phyloP scores from a whole-genome alignment of 2,113 vertebrate genomes.

The Colossoma macropomum region DNA sequence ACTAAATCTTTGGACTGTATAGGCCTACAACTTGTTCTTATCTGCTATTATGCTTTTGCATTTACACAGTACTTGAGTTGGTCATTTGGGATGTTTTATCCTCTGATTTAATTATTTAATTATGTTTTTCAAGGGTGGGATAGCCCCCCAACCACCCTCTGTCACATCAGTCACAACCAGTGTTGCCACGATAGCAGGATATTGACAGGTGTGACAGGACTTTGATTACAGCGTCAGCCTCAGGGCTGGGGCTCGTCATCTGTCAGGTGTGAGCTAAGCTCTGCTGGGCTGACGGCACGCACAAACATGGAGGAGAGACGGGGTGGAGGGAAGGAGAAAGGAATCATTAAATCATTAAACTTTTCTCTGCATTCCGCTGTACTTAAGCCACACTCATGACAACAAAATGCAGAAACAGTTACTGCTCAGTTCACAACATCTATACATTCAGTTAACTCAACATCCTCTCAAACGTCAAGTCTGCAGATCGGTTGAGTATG shows the following conservation, averaged over 20 bases:
- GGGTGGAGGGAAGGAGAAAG: slow-evolving; percentile 64
- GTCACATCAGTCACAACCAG: slow-evolving; percentile 77
- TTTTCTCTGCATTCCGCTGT: slow-evolving; percentile 41
- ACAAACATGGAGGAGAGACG: slow-evolving; percentile 56
- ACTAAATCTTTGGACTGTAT: too few species aligned
- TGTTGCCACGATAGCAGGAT: slow-evolving; percentile 83
- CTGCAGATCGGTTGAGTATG: too few species aligned
- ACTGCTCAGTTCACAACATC: background rate
- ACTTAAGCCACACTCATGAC: slow-evolving; percentile 38
- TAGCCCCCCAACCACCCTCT: slow-evolving; percentile 59
- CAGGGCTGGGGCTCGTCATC: slow-evolving; percentile 91
- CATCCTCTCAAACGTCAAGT: too few species aligned
- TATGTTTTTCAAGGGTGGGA: background rate
- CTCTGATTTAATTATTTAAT: background rate
- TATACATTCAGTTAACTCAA: background rate
- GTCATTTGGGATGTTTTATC: background rate
- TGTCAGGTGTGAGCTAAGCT: slow-evolving; percentile 81
- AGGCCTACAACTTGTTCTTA: too few species aligned
- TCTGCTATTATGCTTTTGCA: too few species aligned
- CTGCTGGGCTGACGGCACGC: slow-evolving; percentile 64
- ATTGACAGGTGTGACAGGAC: slow-evolving; percentile 97
- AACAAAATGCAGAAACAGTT: background rate
- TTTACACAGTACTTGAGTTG: background rate
- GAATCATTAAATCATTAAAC: slow-evolving; percentile 65
- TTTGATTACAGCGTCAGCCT: slow-evolving; percentile 98